phyloP scores from a whole-genome alignment of 2,888 invertebrate genomes.

The Noctua pronuba region DNA sequence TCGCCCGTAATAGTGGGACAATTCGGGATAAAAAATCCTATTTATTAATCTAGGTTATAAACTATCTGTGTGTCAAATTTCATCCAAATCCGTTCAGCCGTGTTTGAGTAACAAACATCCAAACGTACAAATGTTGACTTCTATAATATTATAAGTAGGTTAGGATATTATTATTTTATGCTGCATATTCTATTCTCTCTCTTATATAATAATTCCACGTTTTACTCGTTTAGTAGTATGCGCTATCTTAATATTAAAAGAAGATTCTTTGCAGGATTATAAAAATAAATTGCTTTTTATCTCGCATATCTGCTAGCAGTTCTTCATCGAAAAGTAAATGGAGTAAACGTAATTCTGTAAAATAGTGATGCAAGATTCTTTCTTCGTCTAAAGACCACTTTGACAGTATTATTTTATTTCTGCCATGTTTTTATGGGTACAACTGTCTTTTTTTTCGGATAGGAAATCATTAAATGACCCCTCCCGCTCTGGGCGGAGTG shows the following conservation, averaged over 20 bases:
- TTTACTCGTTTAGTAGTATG: slow-evolving; percentile 30
- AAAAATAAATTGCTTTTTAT: slow-evolving; percentile 47
- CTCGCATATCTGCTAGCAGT: slow-evolving; percentile 42
- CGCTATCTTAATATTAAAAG: slow-evolving; percentile 40
- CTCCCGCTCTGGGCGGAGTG: too few relatives aligned
- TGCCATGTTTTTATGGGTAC: not conserved
- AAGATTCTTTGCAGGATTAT: slow-evolving; percentile 32
- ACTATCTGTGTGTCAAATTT: not conserved
- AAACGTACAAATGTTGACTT: not conserved
- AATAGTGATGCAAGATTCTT: not conserved
- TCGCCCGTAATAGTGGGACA: not conserved
- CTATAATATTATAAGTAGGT: not conserved
- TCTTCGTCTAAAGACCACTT: too few relatives aligned
- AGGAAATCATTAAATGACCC: too few relatives aligned
- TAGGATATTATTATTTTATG: not conserved
- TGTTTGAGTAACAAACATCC: not conserved
- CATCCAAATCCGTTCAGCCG: not conserved
- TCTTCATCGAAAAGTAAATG: slow-evolving; percentile 41
- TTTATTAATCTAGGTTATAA: not conserved
- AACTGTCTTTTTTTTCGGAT: too few relatives aligned
- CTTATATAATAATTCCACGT: slow-evolving; percentile 43
- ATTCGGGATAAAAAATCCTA: too few relatives aligned
- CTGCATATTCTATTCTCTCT: slow-evolving; percentile 28
- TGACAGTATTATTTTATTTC: not conserved
- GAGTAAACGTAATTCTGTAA: slow-evolving; percentile 28